These are phyloP conservation scores for Elephas maximus DNA, from an alignment of 2,113 vertebrate species.

Conservation along the genomic window DNA sequence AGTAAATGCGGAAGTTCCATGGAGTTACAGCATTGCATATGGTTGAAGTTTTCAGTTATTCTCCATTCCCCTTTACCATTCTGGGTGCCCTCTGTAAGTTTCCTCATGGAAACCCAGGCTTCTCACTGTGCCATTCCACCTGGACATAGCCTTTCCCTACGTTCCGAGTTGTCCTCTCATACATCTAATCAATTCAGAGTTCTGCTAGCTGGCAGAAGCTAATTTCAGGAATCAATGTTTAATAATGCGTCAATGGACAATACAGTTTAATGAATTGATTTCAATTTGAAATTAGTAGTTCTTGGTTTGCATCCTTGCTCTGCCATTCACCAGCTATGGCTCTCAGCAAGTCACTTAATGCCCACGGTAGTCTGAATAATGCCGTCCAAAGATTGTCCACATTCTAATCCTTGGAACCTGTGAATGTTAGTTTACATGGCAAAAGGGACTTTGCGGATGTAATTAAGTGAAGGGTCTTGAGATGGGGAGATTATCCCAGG, in stretches of 20 bases:
- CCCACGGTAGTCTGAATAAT: neutral
- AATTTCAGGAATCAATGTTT: neutral
- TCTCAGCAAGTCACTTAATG: neutral
- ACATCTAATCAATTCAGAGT: neutral
- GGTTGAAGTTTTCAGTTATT: neutral
- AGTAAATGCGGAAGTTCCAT: neutral
- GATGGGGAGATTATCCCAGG: neutral
- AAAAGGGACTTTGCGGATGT: neutral
- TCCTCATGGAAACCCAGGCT: neutral
- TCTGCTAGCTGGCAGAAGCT: neutral
- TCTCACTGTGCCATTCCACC: neutral
- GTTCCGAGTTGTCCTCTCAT: neutral
- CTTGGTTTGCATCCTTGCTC: neutral
- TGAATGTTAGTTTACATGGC: neutral
- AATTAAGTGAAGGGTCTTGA: neutral
- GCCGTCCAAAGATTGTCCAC: neutral
- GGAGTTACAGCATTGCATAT: neutral
- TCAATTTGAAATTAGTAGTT: conserved; percentile 34
- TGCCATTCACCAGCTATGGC: neutral
- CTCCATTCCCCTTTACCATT: neutral
- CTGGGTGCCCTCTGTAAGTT: neutral
- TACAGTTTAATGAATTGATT: neutral
- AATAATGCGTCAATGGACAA: neutral
- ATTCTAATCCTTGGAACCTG: no score
- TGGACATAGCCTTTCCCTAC: neutral